Evolutionary conservation across 2,888 invertebrate species (phyloP).

Genomic region (Agrochola litura): DNA sequence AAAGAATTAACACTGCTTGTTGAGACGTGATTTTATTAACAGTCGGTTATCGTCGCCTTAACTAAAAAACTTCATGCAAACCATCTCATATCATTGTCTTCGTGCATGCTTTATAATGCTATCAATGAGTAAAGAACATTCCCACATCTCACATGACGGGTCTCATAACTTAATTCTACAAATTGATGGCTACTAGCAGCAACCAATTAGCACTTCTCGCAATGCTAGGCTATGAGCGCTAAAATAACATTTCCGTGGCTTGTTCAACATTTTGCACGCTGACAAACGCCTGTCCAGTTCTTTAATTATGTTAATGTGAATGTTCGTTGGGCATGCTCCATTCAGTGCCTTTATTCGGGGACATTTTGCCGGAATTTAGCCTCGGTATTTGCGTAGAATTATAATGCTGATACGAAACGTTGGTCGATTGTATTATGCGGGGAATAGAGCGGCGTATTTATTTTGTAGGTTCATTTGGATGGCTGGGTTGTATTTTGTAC

Average conservation of each 20-base stretch:
- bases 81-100: too few relatives aligned
- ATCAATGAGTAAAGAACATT: conserved; percentile 3
- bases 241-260: conserved; percentile 33
- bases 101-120: background rate
- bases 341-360: conserved; percentile 28
- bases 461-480: conserved; percentile 4
- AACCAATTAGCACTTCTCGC: conserved; percentile 33
- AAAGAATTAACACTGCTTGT: too few relatives aligned
- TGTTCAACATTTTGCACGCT: conserved; percentile 40
- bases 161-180: background rate
- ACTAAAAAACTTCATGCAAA: too few relatives aligned
- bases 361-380: conserved; percentile 35
- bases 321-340: conserved; percentile 19
- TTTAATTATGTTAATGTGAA: conserved; percentile 57
- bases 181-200: conserved; percentile 7
- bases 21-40: too few relatives aligned
- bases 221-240: conserved; percentile 5
- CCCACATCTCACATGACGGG: background rate
- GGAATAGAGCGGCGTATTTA: background rate
- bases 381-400: conserved; percentile 34
- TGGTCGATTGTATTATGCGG: conserved; percentile 20
- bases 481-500: background rate
- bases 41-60: too few relatives aligned
- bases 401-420: conserved; percentile 37
- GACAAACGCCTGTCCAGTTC: conserved; percentile 32